Base-by-base conservation (phyloP, 2,888 invertebrate species). In the Aporophyla lueneburgensis region DNA sequence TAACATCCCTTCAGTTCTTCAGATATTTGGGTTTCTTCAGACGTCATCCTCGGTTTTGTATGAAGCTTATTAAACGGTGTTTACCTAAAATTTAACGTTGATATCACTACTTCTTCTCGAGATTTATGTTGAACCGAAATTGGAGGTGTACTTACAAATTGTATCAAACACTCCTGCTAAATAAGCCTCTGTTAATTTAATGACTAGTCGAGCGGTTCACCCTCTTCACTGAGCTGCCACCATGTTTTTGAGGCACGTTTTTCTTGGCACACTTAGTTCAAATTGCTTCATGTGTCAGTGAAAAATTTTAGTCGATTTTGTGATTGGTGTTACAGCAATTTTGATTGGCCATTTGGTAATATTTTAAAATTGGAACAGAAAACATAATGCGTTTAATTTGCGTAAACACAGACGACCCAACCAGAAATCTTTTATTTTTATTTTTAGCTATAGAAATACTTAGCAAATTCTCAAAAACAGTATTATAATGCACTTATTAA, bases 1-100 rank as follows among this genome's bases (percentile, higher is more conserved):
- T 98, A 98, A 94, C 98, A 98, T 91, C 98, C 97, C 94, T 98
- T 98, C 97, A 98, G 91, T 91, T 96, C 94, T 88, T 96, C 96
- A 81, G 96, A 95, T 92, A 96, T 93, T 90, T 94, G 93, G 89
- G 94, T 93, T 95, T 96, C 96, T 95, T 96, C 96, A 93, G 96
- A 95, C 96, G 96, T 96, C 96, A 96, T 96, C 92, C 93, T 96
- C 88, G 91, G 90, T 91, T 94, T 94, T 92, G 90, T 93, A 87
- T 93, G 93, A 95, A 96, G 96, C 96, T 96, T 96, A 96, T 95
- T 95, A 89, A 72, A 84, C 83, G 96, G 96, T 96, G 96, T 96
- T 96, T 96, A 95, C 92, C 96, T 96, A 87, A 58, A 92, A 94
- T 84, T 76, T 75, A 56, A 61, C 61, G 69, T 56, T 58, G 63